Percentiles rank a stretch among this genome's conserved stretches.
Evolutionary conservation across 92 coral and sea anemone genomes (phyloP).

Genomic region (Montipora capitata): DNA sequence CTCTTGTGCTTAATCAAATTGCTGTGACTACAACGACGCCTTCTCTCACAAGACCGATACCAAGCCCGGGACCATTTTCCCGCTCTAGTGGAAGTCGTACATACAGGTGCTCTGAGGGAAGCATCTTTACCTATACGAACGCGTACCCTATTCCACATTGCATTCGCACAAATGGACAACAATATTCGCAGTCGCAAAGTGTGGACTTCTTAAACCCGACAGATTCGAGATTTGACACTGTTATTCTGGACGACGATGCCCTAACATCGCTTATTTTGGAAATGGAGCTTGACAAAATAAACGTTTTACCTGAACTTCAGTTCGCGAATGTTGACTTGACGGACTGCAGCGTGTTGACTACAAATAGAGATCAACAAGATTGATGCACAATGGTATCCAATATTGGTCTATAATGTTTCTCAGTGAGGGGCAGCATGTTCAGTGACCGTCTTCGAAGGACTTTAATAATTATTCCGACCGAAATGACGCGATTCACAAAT

Average conservation of each 20-base stretch:
- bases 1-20: conserved; percentile 42
- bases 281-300: conserved; percentile 74
- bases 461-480: conserved; percentile 10
- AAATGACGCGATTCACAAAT: not conserved
- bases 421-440: conserved; percentile 14
- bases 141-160: conserved; percentile 61
- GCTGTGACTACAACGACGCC: conserved; percentile 55
- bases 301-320: conserved; percentile 78
- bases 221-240: conserved; percentile 54
- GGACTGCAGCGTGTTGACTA: conserved; percentile 26
- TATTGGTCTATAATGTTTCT: not conserved
- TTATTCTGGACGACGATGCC: conserved; percentile 76
- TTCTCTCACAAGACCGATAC: conserved; percentile 50
- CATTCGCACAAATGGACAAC: conserved; percentile 25
- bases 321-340: conserved; percentile 54
- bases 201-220: conserved; percentile 5
- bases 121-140: conserved; percentile 40
- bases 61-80: conserved; percentile 52
- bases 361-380: conserved; percentile 2
- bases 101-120: conserved; percentile 39
- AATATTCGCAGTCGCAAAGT: not conserved
- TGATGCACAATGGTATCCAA: not conserved
- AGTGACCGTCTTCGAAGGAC: conserved; percentile 2
- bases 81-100: conserved; percentile 20
- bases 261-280: conserved; percentile 76